phyloP scores from a whole-genome alignment of 2,888 invertebrate species.

The Thalpophila matura region DNA sequence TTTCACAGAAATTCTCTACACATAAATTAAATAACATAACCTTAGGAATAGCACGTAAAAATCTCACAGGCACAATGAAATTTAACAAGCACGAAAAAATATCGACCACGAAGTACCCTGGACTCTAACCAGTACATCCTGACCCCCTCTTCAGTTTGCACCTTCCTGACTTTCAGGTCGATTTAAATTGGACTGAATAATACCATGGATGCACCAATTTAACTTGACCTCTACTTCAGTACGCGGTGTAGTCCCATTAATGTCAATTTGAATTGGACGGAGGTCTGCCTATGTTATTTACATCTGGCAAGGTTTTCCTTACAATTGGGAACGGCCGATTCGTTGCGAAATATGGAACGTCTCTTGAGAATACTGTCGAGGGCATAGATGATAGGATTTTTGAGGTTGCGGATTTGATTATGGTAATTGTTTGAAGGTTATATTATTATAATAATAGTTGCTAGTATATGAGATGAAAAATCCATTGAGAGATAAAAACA shows the following conservation, averaged over 20 bases:
- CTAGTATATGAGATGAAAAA: background rate
- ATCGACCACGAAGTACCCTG: conserved; percentile 80
- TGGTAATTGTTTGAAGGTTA: background rate
- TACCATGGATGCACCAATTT: conserved; percentile 27
- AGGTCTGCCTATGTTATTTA: conserved; percentile 71
- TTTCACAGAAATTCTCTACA: conserved; percentile 42
- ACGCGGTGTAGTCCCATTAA: conserved; percentile 19
- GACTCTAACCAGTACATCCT: conserved; percentile 62
- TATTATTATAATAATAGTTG: background rate
- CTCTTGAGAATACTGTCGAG: conserved; percentile 79
- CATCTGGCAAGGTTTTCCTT: conserved; percentile 80
- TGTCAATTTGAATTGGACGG: conserved; percentile 44
- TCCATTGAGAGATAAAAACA: background rate
- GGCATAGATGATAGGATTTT: conserved; percentile 65
- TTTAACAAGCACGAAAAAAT: conserved; percentile 87
- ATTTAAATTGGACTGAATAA: conserved; percentile 47
- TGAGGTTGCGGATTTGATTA: conserved; percentile 32
- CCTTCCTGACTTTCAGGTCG: conserved; percentile 31
- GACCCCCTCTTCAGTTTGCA: conserved; percentile 42
- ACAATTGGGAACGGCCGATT: conserved; percentile 82
- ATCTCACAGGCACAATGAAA: conserved; percentile 77
- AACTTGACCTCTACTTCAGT: conserved; percentile 27
- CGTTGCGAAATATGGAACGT: conserved; percentile 85
- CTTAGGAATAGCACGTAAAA: conserved; percentile 75
- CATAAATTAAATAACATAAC: conserved; percentile 71